A percentile compares a stretch with the other conserved stretches of the same genome.
These are phyloP conservation scores for Peromyscus maniculatus DNA, from an alignment of 2,113 vertebrate species.

Conservation along the genomic window DNA sequence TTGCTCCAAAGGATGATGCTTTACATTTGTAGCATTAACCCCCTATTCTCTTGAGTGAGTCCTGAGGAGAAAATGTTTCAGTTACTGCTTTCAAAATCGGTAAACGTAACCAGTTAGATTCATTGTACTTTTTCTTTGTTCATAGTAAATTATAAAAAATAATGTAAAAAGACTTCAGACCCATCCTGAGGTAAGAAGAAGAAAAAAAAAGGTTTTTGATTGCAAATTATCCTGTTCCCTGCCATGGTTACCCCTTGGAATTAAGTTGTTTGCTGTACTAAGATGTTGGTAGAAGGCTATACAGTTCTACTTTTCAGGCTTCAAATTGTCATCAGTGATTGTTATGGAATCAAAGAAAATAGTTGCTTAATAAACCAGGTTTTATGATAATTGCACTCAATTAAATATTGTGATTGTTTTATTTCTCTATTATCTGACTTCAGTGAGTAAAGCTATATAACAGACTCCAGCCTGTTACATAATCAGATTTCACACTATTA, in stretches of 20 bases:
- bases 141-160: background rate
- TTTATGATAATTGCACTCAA: background rate
- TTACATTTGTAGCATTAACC: conserved; percentile 40
- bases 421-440: background rate
- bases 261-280: background rate
- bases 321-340: background rate
- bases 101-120: background rate
- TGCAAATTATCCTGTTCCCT: background rate
- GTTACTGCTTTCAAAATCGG: conserved; percentile 28
- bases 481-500: background rate
- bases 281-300: background rate
- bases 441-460: background rate
- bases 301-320: background rate
- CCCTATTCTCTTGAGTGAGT: conserved; percentile 64
- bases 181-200: background rate
- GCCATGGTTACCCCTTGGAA: background rate
- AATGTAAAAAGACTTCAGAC: conserved; percentile 8
- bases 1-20: conserved; percentile 41
- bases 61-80: conserved; percentile 60
- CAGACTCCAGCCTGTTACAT: background rate
- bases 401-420: background rate
- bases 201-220: background rate
- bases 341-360: background rate
- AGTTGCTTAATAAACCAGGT: background rate
- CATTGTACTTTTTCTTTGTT: background rate